Conservation (phyloP, 2,797 vertebrate species). For the Alexandromys oeconomus region DNA sequence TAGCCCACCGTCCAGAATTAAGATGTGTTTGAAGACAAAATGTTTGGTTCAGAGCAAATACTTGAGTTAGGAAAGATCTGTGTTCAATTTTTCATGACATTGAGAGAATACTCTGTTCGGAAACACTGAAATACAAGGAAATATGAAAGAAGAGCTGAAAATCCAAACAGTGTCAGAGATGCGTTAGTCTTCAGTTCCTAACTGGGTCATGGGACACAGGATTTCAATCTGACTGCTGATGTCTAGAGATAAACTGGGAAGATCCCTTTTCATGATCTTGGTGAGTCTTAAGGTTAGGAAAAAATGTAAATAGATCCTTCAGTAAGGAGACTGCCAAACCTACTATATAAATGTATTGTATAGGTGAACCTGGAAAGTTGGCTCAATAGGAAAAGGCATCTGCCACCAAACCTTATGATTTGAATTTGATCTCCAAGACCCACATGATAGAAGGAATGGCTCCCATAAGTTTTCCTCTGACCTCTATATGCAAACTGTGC, state of each 20-base stretch:
- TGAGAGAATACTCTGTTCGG: background rate
- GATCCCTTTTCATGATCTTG: background rate
- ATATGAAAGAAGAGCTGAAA: background rate
- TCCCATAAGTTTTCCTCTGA: background rate
- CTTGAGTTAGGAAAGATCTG: background rate
- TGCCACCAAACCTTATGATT: background rate
- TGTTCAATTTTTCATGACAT: background rate
- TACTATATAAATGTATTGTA: background rate
- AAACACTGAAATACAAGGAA: constrained; percentile 7
- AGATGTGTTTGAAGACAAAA: background rate
- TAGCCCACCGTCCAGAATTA: background rate
- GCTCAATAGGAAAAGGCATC: background rate
- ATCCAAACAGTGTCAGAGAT: background rate
- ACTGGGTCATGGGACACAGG: background rate
- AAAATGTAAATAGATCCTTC: background rate
- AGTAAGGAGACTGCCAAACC: background rate
- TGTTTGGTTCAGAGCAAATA: background rate
- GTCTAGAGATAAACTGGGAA: background rate
- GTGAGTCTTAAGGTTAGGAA: background rate
- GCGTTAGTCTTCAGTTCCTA: background rate
- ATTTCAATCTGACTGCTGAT: background rate
- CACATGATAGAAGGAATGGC: background rate
- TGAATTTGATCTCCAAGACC: background rate
- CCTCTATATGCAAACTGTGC: background rate
- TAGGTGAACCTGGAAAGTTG: background rate